Evolutionary conservation across 2,113 vertebrate species (phyloP).

Genomic region (Rhinopomastus cyanomelas): DNA sequence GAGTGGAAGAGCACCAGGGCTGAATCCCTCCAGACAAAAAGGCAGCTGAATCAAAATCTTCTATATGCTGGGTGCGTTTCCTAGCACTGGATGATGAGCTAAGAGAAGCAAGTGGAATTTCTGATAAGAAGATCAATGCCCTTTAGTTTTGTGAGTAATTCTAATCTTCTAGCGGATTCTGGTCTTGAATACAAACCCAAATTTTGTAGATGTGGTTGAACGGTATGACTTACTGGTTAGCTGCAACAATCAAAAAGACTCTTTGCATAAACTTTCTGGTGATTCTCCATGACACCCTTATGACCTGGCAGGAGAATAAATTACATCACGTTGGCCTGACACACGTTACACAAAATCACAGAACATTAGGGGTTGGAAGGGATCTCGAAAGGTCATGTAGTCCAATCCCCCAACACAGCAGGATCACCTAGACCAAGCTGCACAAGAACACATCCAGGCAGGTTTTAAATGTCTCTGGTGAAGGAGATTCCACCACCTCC

Average conservation of each 20-base stretch:
- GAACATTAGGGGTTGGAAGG: background rate
- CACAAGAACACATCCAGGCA: too few species aligned
- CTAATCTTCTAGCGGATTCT: background rate
- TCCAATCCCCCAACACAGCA: too few species aligned
- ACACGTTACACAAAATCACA: too few species aligned
- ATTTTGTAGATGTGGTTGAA: background rate
- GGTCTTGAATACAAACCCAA: background rate
- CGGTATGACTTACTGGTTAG: background rate
- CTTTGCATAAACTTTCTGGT: background rate
- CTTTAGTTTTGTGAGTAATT: background rate
- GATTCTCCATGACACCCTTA: background rate
- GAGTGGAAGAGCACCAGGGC: background rate
- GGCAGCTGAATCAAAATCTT: conserved; percentile 4
- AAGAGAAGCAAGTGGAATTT: background rate
- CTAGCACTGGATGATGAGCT: background rate
- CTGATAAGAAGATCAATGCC: background rate
- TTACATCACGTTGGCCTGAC: too few species aligned
- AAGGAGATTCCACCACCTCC: too few species aligned
- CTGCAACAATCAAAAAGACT: background rate
- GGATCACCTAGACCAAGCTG: too few species aligned
- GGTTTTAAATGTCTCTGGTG: too few species aligned
- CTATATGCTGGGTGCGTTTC: background rate
- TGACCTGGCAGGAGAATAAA: background rate
- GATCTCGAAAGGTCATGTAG: too few species aligned
- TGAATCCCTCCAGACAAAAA: conserved; percentile 14